Evolutionary conservation across 2,888 invertebrate genomes (phyloP).

Genomic region (Serrognathus titanus): DNA sequence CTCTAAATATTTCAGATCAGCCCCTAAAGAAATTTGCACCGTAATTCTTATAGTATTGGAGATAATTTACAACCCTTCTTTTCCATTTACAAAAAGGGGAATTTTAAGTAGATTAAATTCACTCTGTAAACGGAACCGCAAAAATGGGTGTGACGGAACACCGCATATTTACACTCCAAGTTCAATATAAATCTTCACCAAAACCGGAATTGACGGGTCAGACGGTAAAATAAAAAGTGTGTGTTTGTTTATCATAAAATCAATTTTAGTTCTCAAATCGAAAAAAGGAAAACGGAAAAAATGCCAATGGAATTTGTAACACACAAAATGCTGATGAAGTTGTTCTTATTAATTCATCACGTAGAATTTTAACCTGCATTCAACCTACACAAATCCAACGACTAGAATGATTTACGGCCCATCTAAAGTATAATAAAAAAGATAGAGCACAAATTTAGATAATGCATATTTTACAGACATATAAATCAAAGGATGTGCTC

Average conservation of each 20-base stretch:
- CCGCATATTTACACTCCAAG: not conserved
- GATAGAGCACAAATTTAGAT: constrained; percentile 48
- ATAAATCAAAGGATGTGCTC: constrained; percentile 47
- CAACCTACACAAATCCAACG: constrained; percentile 17
- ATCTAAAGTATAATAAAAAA: constrained; percentile 48
- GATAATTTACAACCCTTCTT: constrained; percentile 6
- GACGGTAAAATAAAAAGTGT: too few relatives aligned
- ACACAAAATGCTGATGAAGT: not conserved
- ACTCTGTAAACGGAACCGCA: constrained; percentile 16
- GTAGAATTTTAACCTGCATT: constrained; percentile 21
- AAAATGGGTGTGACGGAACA: not conserved
- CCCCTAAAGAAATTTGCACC: too few relatives aligned
- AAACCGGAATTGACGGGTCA: too few relatives aligned
- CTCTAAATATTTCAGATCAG: too few relatives aligned
- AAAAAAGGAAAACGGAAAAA: too few relatives aligned
- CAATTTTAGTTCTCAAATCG: too few relatives aligned
- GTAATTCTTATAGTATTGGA: constrained; percentile 1
- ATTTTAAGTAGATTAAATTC: constrained; percentile 22
- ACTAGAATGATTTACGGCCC: too few relatives aligned
- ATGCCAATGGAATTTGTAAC: too few relatives aligned
- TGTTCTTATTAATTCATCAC: constrained; percentile 5
- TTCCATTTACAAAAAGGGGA: constrained; percentile 7
- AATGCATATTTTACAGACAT: constrained; percentile 48
- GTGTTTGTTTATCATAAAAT: too few relatives aligned
- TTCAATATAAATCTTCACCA: not conserved